Percentiles rank a stretch among this genome's conserved stretches.
Evolutionary conservation across 2,888 invertebrate species (phyloP).

Genomic region (Hylaea fasciaria): DNA sequence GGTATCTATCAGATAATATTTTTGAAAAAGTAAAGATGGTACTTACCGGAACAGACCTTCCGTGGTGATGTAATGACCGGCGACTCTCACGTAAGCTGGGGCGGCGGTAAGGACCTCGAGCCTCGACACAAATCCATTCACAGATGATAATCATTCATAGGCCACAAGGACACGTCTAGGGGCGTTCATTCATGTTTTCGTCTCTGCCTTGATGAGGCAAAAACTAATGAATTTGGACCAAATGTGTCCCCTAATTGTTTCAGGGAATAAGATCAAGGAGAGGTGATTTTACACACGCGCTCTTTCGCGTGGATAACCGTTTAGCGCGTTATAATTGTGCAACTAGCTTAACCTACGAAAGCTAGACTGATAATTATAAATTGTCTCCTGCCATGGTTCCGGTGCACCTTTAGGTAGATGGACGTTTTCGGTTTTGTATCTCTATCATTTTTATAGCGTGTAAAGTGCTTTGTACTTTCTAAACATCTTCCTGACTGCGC

Average conservation of each 20-base stretch:
- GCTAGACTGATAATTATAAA: no score
- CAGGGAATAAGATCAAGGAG: slow-evolving; percentile 20
- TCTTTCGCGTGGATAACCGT: slow-evolving; percentile 5
- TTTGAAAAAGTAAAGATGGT: slow-evolving; percentile 14
- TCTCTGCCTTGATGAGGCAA: slow-evolving; percentile 54
- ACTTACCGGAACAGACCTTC: slow-evolving; percentile 11
- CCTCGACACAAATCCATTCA: slow-evolving; percentile 58
- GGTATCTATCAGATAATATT: slow-evolving; percentile 10
- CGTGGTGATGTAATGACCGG: slow-evolving; percentile 27
- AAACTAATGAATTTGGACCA: slow-evolving; percentile 61
- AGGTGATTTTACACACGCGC: slow-evolving; percentile 10
- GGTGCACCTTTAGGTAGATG: no score
- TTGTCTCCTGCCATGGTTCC: no score
- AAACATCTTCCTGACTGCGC: no score
- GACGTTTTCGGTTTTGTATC: no score
- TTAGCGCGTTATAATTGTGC: background rate
- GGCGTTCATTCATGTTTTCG: slow-evolving; percentile 64
- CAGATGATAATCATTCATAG: slow-evolving; percentile 67
- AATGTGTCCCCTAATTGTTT: slow-evolving; percentile 57
- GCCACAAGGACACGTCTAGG: slow-evolving; percentile 62
- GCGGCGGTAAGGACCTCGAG: slow-evolving; percentile 42
- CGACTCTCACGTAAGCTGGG: slow-evolving; percentile 34
- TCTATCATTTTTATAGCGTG: no score
- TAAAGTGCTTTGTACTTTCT: no score
- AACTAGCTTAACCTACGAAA: background rate